phyloP scores from a whole-genome alignment of 2,113 vertebrate species.

The Gopherus evgoodei region DNA sequence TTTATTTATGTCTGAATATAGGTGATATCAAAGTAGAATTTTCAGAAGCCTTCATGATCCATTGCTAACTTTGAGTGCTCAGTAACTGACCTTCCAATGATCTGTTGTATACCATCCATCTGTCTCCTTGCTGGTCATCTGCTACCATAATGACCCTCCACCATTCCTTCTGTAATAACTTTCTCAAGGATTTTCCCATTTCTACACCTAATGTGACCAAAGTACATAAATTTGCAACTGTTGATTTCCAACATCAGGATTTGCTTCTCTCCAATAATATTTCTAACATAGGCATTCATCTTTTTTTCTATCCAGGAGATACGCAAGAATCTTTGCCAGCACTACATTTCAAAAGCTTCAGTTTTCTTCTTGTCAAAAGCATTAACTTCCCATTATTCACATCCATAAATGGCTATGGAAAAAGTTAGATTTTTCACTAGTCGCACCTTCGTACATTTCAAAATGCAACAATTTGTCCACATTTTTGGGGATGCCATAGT shows the following conservation, averaged over 20 bases:
- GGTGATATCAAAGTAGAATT: not conserved
- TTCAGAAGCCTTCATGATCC: not conserved
- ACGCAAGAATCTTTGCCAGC: not conserved
- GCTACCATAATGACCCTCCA: not conserved
- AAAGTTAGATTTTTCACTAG: not conserved
- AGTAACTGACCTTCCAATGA: not conserved
- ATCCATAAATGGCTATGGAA: not conserved
- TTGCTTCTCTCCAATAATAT: not conserved
- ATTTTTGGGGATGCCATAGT: not conserved
- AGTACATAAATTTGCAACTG: not conserved
- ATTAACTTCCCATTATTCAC: not conserved
- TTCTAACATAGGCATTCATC: not conserved
- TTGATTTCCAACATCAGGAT: not conserved
- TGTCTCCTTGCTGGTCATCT: not conserved
- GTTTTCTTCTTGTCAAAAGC: not conserved
- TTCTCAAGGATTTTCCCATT: not conserved
- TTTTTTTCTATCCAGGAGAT: not conserved
- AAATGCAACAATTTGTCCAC: not conserved
- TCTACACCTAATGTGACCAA: not conserved
- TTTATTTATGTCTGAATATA: too few species aligned
- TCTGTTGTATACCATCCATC: not conserved
- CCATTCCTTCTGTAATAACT: not conserved
- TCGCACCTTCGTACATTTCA: not conserved
- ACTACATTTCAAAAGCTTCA: not conserved
- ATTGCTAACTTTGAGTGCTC: not conserved